Evolutionary conservation across 92 coral and sea anemone species (phyloP).

Genomic region (Desmophyllum pertusum): DNA sequence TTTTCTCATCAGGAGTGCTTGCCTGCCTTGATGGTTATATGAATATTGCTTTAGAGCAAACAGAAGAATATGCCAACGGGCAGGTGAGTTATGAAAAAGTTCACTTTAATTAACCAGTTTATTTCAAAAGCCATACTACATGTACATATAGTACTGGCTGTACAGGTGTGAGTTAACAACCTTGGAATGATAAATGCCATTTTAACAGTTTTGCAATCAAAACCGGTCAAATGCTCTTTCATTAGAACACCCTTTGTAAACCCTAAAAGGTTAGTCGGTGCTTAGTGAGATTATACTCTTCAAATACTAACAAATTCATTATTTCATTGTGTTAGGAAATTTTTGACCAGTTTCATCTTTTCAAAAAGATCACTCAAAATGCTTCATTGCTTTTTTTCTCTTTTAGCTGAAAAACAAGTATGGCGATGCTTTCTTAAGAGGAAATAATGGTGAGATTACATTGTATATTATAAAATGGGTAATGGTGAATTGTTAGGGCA

Average conservation of each 20-base stretch:
- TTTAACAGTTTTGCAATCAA: too few species aligned
- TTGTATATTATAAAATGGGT: neutral
- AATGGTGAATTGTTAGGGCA: neutral
- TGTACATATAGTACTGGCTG: too few species aligned
- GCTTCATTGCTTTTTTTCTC: neutral
- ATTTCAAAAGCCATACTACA: too few species aligned
- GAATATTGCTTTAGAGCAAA: slow-evolving; percentile 98
- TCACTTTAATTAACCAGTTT: neutral
- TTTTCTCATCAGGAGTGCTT: slow-evolving; percentile 70
- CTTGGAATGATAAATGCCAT: too few species aligned
- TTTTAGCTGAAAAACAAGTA: slow-evolving; percentile 90
- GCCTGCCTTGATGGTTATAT: slow-evolving; percentile 98
- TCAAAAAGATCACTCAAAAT: neutral
- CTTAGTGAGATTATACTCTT: too few species aligned
- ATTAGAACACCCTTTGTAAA: too few species aligned
- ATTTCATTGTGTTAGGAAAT: too few species aligned
- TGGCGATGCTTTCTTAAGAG: slow-evolving; percentile 98
- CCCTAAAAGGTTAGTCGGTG: too few species aligned
- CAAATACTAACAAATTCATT: too few species aligned
- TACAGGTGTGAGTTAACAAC: too few species aligned
- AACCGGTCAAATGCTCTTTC: too few species aligned
- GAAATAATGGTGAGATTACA: slow-evolving; percentile 83
- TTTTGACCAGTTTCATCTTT: too few species aligned
- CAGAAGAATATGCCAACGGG: slow-evolving; percentile 97
- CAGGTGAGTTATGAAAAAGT: slow-evolving; percentile 65